These are phyloP conservation scores for Rhadina sibilatrix DNA, from an alignment of 2,113 vertebrate species.

Conservation along the genomic window DNA sequence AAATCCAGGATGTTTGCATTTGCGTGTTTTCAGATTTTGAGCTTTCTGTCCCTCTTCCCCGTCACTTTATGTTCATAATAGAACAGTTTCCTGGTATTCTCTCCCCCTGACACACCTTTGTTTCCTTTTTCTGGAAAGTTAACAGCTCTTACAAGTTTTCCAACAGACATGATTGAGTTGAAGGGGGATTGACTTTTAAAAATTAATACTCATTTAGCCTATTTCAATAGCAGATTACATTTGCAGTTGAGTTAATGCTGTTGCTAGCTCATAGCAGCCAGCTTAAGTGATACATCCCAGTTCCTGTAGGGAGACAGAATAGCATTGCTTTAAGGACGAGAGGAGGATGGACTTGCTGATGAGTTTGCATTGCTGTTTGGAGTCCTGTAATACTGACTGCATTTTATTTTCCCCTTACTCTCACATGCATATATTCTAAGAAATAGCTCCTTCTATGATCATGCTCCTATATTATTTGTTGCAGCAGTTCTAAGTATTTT, in stretches of 20 bases:
- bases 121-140: neutral
- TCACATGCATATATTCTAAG: neutral
- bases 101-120: neutral
- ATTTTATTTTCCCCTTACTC: neutral
- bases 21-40: neutral
- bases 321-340: neutral
- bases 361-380: neutral
- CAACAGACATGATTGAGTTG: accelerated
- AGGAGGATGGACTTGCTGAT: neutral
- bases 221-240: neutral
- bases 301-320: neutral
- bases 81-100: neutral
- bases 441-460: neutral
- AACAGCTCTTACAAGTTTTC: neutral
- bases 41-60: neutral
- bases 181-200: neutral
- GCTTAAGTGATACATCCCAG: neutral
- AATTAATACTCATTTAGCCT: neutral
- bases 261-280: neutral
- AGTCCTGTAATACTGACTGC: neutral
- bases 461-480: neutral
- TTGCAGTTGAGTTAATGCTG: neutral
- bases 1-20: neutral
- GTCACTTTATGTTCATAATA: neutral
- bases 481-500: neutral